These are phyloP conservation scores for Thalassaphorura encarpata DNA, from an alignment of 1,140 invertebrate species.

Conservation along the genomic window DNA sequence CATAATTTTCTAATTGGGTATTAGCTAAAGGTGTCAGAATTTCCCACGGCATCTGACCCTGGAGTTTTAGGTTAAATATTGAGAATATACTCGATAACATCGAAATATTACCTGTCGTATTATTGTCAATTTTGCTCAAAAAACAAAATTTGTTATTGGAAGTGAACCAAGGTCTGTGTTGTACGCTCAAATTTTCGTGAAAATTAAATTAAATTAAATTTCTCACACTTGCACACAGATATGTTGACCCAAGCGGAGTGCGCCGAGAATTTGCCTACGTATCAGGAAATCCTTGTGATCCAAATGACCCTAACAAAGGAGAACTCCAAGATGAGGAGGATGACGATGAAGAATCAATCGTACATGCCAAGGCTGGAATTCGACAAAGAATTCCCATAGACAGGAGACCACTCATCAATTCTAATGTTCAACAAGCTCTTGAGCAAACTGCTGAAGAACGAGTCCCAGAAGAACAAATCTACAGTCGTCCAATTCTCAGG, in stretches of 20 bases:
- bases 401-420: conserved; percentile 32
- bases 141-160: not conserved
- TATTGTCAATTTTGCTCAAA: not conserved
- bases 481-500: conserved; percentile 16
- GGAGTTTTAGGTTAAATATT: too few relatives aligned
- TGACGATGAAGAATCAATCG: conserved; percentile 48
- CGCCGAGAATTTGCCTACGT: conserved; percentile 79
- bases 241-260: conserved; percentile 77
- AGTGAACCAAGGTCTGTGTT: too few relatives aligned
- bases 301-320: conserved; percentile 55
- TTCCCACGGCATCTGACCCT: too few relatives aligned
- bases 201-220: not conserved
- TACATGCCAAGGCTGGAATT: conserved; percentile 48
- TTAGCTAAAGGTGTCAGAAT: too few relatives aligned
- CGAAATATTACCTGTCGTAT: not conserved
- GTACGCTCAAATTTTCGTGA: not conserved
- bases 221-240: conserved; percentile 36
- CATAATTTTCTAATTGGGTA: too few relatives aligned
- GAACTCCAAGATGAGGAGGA: conserved; percentile 43
- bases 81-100: too few relatives aligned
- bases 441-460: conserved; percentile 30
- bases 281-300: conserved; percentile 80
- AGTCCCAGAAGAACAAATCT: conserved; percentile 25
- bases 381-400: conserved; percentile 39
- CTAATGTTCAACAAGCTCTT: conserved; percentile 23